Percentiles rank a stretch among this genome's conserved stretches.
Conservation (phyloP, 2,113 vertebrate species). For the Bufo bufo region DNA sequence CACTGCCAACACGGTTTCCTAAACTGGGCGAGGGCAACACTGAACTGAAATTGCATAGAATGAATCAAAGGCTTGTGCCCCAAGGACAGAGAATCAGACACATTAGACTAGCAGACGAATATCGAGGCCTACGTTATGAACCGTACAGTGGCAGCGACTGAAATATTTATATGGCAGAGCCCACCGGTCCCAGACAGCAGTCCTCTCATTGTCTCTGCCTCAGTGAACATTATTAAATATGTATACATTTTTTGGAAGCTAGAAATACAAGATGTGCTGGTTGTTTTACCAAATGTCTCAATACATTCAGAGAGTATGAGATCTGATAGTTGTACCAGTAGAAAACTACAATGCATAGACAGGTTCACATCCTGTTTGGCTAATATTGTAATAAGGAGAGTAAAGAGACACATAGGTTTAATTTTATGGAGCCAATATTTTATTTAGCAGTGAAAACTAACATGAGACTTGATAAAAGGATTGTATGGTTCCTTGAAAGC, state of each 20-base stretch:
- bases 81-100: constrained; percentile 40
- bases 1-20: constrained; percentile 31
- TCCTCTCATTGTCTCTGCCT: constrained; percentile 10
- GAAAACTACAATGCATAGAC: not conserved
- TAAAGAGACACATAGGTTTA: not conserved
- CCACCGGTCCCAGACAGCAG: not conserved
- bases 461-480: not conserved
- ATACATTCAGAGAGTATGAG: not conserved
- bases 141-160: constrained; percentile 23
- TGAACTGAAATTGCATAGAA: constrained; percentile 48
- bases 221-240: constrained; percentile 37
- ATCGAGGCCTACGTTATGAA: not conserved
- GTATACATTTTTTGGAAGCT: not conserved
- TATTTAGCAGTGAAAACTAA: not conserved
- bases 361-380: not conserved
- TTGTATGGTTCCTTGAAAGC: not conserved
- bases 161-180: constrained; percentile 52
- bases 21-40: constrained; percentile 20
- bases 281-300: not conserved
- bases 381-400: not conserved
- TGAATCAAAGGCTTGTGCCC: constrained; percentile 39
- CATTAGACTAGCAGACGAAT: constrained; percentile 30
- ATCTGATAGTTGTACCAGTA: not conserved
- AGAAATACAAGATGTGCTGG: not conserved
- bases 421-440: not conserved